These are phyloP conservation scores for Discoglossus pictus DNA, from an alignment of 2,797 vertebrate species.

Conservation along the genomic window DNA sequence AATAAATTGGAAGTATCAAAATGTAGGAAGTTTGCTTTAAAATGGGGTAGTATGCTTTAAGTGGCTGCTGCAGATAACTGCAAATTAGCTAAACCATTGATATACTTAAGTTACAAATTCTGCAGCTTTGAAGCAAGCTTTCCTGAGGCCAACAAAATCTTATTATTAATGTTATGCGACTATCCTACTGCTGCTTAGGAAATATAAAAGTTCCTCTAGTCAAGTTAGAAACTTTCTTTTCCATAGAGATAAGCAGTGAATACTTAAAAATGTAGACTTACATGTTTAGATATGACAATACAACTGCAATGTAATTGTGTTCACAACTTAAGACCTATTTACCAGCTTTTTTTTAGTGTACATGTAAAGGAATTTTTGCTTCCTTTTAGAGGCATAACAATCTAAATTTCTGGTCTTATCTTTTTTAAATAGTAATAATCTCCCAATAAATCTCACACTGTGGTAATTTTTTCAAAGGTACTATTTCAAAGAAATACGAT, in stretches of 20 bases:
- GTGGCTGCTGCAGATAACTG: slow-evolving; percentile 36
- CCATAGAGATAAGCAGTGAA: neutral
- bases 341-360: no score
- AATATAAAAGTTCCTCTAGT: slow-evolving; percentile 21
- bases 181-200: slow-evolving; percentile 25
- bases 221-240: slow-evolving; percentile 18
- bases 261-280: no score
- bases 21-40: neutral
- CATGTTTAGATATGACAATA: no score
- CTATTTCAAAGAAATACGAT: no score
- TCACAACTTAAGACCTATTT: no score
- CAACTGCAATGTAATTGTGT: no score
- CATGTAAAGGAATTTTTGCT: no score
- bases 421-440: no score
- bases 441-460: no score
- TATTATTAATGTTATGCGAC: slow-evolving; percentile 42
- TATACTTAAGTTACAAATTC: slow-evolving; percentile 39
- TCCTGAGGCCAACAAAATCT: slow-evolving; percentile 37
- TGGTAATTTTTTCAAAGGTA: no score
- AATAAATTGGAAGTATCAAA: slow-evolving; percentile 21
- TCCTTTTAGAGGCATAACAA: no score
- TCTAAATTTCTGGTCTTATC: no score
- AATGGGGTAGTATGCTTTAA: slow-evolving; percentile 26
- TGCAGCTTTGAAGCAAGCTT: slow-evolving; percentile 44
- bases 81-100: slow-evolving; percentile 41